These are phyloP conservation scores for Ganaspis sp. DNA, from an alignment of 1,140 invertebrate species.

Conservation along the genomic window DNA sequence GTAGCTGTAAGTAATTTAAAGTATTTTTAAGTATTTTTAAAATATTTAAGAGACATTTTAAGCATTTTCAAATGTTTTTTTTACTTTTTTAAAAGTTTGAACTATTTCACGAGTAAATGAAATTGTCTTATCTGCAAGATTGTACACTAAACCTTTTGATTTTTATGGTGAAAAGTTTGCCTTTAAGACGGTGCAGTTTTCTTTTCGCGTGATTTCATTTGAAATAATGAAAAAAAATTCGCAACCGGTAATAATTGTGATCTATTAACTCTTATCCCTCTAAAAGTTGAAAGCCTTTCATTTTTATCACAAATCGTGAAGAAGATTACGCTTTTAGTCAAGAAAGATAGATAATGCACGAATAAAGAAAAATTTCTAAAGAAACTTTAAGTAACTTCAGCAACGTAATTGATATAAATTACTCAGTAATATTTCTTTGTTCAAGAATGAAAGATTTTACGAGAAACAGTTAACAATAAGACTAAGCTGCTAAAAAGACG, in stretches of 20 bases:
- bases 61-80: too few relatives aligned
- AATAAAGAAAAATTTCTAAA: neutral
- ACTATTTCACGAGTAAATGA: too few relatives aligned
- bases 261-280: neutral
- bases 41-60: too few relatives aligned
- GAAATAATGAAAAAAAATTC: neutral
- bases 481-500: too few relatives aligned
- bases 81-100: too few relatives aligned
- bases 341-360: neutral
- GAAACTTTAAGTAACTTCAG: neutral
- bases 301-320: neutral
- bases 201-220: too few relatives aligned
- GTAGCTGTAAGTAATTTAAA: too few relatives aligned
- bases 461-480: neutral
- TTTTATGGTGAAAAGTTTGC: too few relatives aligned
- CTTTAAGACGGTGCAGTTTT: too few relatives aligned
- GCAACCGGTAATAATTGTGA: neutral
- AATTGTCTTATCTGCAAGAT: too few relatives aligned
- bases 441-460: neutral
- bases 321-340: neutral
- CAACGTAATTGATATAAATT: neutral
- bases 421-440: neutral
- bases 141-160: too few relatives aligned
- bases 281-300: neutral
- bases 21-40: too few relatives aligned